Conservation (phyloP, 2,888 invertebrate species). For the Alentia gelatinosa region DNA sequence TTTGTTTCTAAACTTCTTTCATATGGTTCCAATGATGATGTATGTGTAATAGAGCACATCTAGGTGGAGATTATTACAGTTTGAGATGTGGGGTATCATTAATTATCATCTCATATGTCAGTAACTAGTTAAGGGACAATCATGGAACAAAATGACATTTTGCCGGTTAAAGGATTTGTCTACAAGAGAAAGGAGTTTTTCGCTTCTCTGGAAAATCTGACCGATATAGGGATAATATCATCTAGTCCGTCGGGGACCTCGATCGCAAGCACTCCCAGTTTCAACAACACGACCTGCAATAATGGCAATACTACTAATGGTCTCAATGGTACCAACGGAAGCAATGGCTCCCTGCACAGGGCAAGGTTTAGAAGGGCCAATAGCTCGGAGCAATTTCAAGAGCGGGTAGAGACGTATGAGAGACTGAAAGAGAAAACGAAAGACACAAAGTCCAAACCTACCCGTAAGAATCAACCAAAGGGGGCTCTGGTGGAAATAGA, state of each 20-base stretch:
- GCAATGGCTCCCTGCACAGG: neutral
- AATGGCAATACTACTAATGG: neutral
- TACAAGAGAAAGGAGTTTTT: conserved; percentile 56
- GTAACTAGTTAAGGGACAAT: no score
- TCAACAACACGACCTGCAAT: neutral
- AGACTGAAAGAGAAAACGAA: neutral
- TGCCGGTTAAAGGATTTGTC: conserved; percentile 55
- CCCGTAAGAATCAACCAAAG: neutral
- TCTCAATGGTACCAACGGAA: neutral
- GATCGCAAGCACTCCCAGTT: neutral
- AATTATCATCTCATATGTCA: no score
- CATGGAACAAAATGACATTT: neutral
- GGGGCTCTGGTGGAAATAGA: neutral
- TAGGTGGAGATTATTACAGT: no score
- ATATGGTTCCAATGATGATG: no score
- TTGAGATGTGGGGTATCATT: no score
- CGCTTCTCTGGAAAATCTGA: conserved; percentile 32
- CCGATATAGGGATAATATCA: conserved; percentile 6
- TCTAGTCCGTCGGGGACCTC: conserved; percentile 7
- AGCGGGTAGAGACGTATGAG: neutral
- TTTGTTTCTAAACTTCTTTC: no score
- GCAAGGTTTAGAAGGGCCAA: neutral
- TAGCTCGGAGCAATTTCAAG: conserved; percentile 19
- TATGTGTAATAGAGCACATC: no score
- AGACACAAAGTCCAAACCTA: neutral